phyloP scores from a whole-genome alignment of 2,113 vertebrate genomes.

The Thamnaconus septentrionalis region DNA sequence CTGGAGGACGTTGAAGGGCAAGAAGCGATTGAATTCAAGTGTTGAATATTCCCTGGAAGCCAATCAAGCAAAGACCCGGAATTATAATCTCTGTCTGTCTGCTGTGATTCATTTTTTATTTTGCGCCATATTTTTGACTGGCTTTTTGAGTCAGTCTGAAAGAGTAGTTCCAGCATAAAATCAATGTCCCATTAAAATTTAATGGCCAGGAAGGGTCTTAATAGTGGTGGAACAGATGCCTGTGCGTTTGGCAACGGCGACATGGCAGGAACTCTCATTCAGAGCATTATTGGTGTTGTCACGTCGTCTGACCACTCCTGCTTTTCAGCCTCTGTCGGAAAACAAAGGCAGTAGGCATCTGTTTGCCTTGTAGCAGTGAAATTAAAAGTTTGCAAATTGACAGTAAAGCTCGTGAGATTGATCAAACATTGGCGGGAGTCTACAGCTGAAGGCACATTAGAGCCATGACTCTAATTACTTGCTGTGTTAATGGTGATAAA shows the following conservation, averaged over 20 bases:
- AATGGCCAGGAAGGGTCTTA: conserved; percentile 78
- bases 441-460: conserved; percentile 42
- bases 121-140: conserved; percentile 67
- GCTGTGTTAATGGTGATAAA: conserved; percentile 48
- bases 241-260: conserved; percentile 57
- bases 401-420: conserved; percentile 46
- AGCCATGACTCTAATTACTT: conserved; percentile 18
- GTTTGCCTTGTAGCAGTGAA: conserved; percentile 19
- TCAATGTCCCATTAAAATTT: conserved; percentile 84
- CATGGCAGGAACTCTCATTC: conserved; percentile 59
- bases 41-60: conserved; percentile 77
- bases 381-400: conserved; percentile 54
- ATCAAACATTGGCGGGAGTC: conserved; percentile 53
- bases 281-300: conserved; percentile 53
- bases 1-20: conserved; percentile 78
- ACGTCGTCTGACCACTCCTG: conserved; percentile 26
- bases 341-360: conserved; percentile 35
- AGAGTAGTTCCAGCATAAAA: conserved; percentile 77
- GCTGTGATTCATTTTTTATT: conserved; percentile 79
- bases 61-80: conserved; percentile 75
- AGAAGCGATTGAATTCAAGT: conserved; percentile 72
- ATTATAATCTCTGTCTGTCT: conserved; percentile 71
- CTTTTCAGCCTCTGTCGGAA: conserved; percentile 10
- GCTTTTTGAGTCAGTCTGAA: conserved; percentile 71
- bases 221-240: conserved; percentile 78